Percentiles rank a stretch among this genome's conserved stretches.
phyloP scores from a whole-genome alignment of 2,888 invertebrate genomes.

The Erebia aethiops region DNA sequence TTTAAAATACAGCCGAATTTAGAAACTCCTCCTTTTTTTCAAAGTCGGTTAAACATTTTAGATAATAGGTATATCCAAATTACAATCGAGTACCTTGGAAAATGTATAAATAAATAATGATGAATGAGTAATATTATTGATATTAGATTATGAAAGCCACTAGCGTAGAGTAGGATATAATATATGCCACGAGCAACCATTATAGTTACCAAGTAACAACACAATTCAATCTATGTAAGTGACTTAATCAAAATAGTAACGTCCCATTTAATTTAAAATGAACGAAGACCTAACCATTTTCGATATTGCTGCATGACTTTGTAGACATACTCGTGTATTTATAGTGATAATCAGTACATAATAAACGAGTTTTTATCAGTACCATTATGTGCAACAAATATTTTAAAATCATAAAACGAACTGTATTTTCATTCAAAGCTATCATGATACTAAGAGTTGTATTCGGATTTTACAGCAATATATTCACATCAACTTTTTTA shows the following conservation, averaged over 20 bases:
- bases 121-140: too few relatives aligned
- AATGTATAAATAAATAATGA: too few relatives aligned
- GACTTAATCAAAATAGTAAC: background rate
- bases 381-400: background rate
- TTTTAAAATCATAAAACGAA: background rate
- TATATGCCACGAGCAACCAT: too few relatives aligned
- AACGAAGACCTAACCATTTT: background rate
- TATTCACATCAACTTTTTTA: background rate
- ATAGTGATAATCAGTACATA: background rate
- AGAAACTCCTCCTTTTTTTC: too few relatives aligned
- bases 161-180: background rate
- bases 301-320: background rate
- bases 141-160: background rate
- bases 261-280: background rate
- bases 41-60: too few relatives aligned
- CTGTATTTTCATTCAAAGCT: conserved; percentile 8
- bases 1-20: too few relatives aligned
- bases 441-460: conserved; percentile 11
- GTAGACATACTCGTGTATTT: background rate
- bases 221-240: conserved; percentile 2
- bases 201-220: background rate
- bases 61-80: too few relatives aligned
- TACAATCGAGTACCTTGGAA: too few relatives aligned
- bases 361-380: background rate
- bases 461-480: conserved; percentile 15